Evolutionary conservation across 2,797 vertebrate species (phyloP).

Genomic region (Gambelia wislizenii): DNA sequence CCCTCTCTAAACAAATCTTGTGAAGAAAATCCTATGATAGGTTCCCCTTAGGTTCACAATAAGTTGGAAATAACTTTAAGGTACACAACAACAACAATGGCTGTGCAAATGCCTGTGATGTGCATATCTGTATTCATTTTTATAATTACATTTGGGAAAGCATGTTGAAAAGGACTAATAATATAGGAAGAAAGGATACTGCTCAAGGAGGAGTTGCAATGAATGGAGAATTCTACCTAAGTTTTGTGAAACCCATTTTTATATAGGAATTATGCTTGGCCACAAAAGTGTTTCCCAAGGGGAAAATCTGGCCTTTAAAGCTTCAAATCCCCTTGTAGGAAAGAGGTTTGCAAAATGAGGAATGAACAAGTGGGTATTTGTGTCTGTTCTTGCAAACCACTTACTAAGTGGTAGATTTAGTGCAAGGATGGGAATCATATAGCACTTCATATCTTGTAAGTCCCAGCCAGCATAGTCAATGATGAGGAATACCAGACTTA

Average conservation of each 20-base stretch:
- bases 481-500: too few relatives aligned
- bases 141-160: too few relatives aligned
- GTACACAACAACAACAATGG: too few relatives aligned
- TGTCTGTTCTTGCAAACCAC: not conserved
- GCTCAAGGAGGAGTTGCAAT: not conserved
- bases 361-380: not conserved
- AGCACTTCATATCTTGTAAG: too few relatives aligned
- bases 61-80: too few relatives aligned
- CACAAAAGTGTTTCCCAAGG: not conserved
- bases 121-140: too few relatives aligned
- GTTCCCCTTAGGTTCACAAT: too few relatives aligned
- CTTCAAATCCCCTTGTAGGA: not conserved
- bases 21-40: too few relatives aligned
- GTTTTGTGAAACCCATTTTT: not conserved
- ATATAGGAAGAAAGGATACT: not conserved
- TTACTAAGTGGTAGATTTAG: not conserved
- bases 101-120: not conserved
- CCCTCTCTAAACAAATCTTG: too few relatives aligned
- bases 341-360: not conserved
- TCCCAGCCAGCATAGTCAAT: too few relatives aligned
- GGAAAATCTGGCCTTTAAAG: not conserved
- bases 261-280: not conserved
- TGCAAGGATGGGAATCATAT: not conserved
- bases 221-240: not conserved
- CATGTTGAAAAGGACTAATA: too few relatives aligned